Evolutionary conservation across 2,888 invertebrate genomes (phyloP).

Genomic region (Phyllotreta cruciferae): DNA sequence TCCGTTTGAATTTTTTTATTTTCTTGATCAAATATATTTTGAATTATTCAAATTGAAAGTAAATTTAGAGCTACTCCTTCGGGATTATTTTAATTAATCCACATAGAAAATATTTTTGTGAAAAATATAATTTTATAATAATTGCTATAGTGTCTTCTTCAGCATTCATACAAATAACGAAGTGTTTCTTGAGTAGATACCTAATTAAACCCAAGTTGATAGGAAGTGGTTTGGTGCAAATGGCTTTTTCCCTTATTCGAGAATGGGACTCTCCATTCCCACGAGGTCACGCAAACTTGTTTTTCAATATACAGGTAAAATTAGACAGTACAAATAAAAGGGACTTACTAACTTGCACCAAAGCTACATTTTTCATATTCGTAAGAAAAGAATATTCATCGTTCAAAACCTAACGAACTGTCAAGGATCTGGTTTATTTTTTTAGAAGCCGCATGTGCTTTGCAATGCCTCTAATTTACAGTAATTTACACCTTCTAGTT

Average conservation of each 20-base stretch:
- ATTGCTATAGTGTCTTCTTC: too few relatives aligned
- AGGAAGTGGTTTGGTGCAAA: not conserved
- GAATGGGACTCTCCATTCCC: constrained; percentile 42
- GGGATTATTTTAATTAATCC: too few relatives aligned
- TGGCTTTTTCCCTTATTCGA: not conserved
- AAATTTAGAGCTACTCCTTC: too few relatives aligned
- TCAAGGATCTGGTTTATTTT: constrained; percentile 29
- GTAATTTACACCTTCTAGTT: too few relatives aligned
- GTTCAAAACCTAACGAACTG: constrained; percentile 35
- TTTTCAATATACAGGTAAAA: constrained; percentile 53
- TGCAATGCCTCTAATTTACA: too few relatives aligned
- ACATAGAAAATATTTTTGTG: too few relatives aligned
- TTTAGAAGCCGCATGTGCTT: too few relatives aligned
- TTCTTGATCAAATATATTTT: too few relatives aligned
- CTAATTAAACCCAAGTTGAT: not conserved
- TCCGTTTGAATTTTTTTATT: too few relatives aligned
- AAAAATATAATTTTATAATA: too few relatives aligned
- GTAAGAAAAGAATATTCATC: constrained; percentile 37
- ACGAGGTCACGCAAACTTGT: constrained; percentile 49
- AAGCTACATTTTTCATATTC: constrained; percentile 42
- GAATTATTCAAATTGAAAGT: too few relatives aligned
- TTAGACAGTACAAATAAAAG: constrained; percentile 33
- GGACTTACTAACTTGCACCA: constrained; percentile 37
- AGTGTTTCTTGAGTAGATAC: not conserved
- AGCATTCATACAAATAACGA: not conserved